Conservation (phyloP, 2,797 vertebrate species). For the Mionectes olivaceus region DNA sequence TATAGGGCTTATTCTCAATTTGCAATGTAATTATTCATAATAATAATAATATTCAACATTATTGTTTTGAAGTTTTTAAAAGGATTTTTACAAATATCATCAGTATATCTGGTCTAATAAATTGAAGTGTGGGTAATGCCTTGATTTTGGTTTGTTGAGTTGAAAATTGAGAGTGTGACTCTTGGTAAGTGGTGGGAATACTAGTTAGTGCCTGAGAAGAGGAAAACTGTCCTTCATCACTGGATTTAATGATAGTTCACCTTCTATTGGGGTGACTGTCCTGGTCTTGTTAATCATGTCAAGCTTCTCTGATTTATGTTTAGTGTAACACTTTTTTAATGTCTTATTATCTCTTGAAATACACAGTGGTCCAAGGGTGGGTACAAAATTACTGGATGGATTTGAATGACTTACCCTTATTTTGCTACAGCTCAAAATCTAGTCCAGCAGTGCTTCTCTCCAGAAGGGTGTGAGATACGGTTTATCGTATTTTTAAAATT, state of each 20-base stretch:
- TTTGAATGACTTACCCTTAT: background rate
- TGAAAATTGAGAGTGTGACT: slow-evolving; percentile 18
- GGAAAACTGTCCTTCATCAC: background rate
- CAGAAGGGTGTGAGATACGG: background rate
- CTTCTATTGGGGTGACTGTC: background rate
- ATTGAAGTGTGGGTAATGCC: background rate
- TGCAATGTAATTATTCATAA: slow-evolving; percentile 6
- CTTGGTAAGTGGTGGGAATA: slow-evolving; percentile 15
- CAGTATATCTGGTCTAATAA: background rate
- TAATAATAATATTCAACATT: background rate
- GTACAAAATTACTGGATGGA: background rate
- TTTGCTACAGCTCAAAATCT: background rate
- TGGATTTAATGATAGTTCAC: slow-evolving; percentile 29
- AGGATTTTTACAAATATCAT: background rate
- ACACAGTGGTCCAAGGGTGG: background rate
- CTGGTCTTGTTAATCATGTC: background rate
- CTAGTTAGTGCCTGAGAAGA: background rate
- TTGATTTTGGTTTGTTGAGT: background rate
- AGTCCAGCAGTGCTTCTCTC: background rate
- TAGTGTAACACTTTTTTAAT: background rate
- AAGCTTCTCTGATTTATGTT: background rate
- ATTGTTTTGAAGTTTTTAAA: background rate
- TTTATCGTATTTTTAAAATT: background rate
- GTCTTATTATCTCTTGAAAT: background rate
- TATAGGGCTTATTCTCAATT: slow-evolving; percentile 17